Conservation (phyloP, 2,797 vertebrate genomes). For the Arctocebus calabarensis region DNA sequence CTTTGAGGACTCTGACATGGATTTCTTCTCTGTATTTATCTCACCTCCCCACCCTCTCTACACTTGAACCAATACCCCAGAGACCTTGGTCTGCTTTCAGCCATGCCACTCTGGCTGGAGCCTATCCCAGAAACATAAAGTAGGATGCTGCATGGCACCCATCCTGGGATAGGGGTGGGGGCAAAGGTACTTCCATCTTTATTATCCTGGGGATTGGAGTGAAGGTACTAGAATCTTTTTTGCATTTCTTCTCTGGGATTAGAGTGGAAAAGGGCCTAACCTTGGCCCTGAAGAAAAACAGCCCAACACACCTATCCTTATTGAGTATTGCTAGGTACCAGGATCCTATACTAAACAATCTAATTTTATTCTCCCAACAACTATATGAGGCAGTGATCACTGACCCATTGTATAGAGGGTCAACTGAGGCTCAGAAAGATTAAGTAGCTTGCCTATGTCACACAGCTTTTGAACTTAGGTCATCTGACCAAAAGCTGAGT, state of each 20-base stretch:
- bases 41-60: not conserved
- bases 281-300: slow-evolving; percentile 69
- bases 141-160: not conserved
- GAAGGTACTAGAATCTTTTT: not conserved
- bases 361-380: slow-evolving; percentile 28
- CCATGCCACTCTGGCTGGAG: not conserved
- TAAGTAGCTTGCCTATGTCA: slow-evolving; percentile 27
- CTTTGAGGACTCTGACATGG: not conserved
- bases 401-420: slow-evolving; percentile 54
- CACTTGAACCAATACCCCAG: slow-evolving; percentile 19
- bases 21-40: not conserved
- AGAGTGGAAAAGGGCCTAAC: slow-evolving; percentile 24
- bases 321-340: slow-evolving; percentile 4
- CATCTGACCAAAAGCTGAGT: slow-evolving; percentile 48
- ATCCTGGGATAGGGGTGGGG: not conserved
- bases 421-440: slow-evolving; percentile 60
- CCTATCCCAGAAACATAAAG: not conserved
- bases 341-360: not conserved
- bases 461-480: slow-evolving; percentile 41
- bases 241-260: slow-evolving; percentile 1
- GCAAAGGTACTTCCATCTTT: slow-evolving; percentile 11
- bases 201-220: not conserved
- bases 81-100: slow-evolving; percentile 2
- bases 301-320: not conserved
- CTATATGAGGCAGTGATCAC: not conserved